phyloP scores from a whole-genome alignment of 2,113 vertebrate species.

The Zapus hudsonius region DNA sequence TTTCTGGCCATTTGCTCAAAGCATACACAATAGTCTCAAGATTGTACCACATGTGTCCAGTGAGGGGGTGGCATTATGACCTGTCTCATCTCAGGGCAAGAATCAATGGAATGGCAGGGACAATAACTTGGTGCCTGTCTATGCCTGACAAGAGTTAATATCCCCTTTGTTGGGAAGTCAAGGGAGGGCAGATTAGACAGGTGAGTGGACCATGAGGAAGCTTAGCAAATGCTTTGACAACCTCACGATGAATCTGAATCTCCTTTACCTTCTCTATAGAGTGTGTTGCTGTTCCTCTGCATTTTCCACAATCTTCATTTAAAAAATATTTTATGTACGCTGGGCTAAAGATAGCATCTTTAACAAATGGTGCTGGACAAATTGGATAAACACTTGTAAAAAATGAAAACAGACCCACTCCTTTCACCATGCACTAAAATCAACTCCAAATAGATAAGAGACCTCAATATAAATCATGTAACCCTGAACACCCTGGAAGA shows the following conservation, averaged over 20 bases:
- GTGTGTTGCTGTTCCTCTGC: background rate
- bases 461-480: no score
- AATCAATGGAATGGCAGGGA: background rate
- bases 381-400: no score
- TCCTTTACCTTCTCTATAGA: background rate
- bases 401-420: no score
- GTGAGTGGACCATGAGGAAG: background rate
- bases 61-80: background rate
- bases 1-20: background rate
- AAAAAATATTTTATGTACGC: no score
- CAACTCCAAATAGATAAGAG: no score
- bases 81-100: background rate
- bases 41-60: background rate
- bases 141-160: background rate
- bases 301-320: background rate
- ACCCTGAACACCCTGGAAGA: no score
- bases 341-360: no score
- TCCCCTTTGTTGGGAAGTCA: background rate
- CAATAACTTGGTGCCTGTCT: background rate
- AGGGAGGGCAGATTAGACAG: background rate
- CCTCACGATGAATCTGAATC: background rate
- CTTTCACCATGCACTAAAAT: no score
- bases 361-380: no score
- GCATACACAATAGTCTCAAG: background rate
- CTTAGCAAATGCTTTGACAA: background rate